Evolutionary conservation across 2,113 vertebrate genomes (phyloP).

Genomic region (Aviceda subcristata): DNA sequence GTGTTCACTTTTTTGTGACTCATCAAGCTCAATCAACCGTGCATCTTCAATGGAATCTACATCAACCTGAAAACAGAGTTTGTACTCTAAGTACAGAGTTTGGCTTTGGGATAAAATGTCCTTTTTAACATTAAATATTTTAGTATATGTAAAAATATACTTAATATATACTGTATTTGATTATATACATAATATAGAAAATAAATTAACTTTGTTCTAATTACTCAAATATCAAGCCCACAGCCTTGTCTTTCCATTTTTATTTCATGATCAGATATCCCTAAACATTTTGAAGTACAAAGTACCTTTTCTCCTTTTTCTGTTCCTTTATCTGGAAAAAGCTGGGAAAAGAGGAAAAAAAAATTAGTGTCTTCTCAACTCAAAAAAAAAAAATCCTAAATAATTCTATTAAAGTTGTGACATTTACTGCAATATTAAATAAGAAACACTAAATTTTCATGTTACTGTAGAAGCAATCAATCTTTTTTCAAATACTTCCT

Average conservation of each 20-base stretch:
- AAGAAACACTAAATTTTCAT: neutral
- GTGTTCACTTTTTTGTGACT: slow-evolving; percentile 96
- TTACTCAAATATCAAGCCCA: neutral
- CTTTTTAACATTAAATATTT: neutral
- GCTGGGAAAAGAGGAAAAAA: slow-evolving; percentile 72
- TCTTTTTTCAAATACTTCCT: neutral
- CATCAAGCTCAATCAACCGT: slow-evolving; percentile 90
- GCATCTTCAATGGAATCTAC: slow-evolving; percentile 86
- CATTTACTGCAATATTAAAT: neutral
- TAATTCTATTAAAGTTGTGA: neutral
- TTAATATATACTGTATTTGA: neutral
- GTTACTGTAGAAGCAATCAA: neutral
- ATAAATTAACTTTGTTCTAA: neutral
- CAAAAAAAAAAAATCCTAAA: neutral
- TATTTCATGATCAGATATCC: neutral
- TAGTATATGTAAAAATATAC: neutral
- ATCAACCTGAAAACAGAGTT: slow-evolving; percentile 80
- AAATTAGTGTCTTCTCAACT: neutral
- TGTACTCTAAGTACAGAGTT: neutral
- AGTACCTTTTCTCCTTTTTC: slow-evolving; percentile 95
- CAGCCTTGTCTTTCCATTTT: neutral
- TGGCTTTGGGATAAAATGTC: neutral
- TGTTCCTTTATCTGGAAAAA: slow-evolving; percentile 93
- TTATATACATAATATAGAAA: neutral
- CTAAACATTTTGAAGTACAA: neutral